Percentiles rank a stretch among this genome's conserved stretches.
phyloP scores from a whole-genome alignment of 2,888 invertebrate species.

The Agrotis puta region DNA sequence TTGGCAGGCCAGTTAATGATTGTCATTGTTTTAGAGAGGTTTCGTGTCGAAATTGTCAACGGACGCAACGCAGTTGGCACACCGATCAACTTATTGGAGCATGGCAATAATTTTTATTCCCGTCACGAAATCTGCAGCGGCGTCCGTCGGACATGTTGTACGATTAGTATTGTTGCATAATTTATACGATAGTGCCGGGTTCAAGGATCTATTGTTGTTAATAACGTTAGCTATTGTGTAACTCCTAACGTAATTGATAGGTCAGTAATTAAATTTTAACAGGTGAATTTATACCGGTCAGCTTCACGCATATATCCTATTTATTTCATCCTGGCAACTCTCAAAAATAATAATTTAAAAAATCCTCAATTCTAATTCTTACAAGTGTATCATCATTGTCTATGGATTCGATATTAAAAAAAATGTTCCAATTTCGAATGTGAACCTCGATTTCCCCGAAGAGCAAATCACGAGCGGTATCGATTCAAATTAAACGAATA shows the following conservation, averaged over 20 bases:
- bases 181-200: conserved; percentile 74
- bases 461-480: conserved; percentile 75
- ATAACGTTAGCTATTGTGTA: conserved; percentile 66
- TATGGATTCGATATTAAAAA: conserved; percentile 49
- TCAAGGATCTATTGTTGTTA: conserved; percentile 75
- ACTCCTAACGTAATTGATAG: conserved; percentile 63
- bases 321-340: conserved; percentile 28
- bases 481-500: conserved; percentile 86
- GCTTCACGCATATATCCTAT: conserved; percentile 26
- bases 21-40: conserved; percentile 85
- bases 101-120: conserved; percentile 85
- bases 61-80: conserved; percentile 79
- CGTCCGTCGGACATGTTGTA: conserved; percentile 78
- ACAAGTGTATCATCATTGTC: conserved; percentile 37
- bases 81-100: conserved; percentile 88
- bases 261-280: conserved; percentile 62
- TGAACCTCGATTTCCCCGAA: conserved; percentile 66
- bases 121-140: conserved; percentile 78
- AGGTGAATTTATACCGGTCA: conserved; percentile 49
- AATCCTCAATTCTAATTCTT: conserved; percentile 14
- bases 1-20: conserved; percentile 73
- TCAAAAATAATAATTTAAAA: too few relatives aligned
- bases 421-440: conserved; percentile 74
- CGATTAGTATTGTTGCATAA: conserved; percentile 81
- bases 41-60: conserved; percentile 84